A percentile compares a stretch with the other conserved stretches of the same genome.
Conservation (phyloP, 1,140 invertebrate species). For the Heliconius hewitsoni region DNA sequence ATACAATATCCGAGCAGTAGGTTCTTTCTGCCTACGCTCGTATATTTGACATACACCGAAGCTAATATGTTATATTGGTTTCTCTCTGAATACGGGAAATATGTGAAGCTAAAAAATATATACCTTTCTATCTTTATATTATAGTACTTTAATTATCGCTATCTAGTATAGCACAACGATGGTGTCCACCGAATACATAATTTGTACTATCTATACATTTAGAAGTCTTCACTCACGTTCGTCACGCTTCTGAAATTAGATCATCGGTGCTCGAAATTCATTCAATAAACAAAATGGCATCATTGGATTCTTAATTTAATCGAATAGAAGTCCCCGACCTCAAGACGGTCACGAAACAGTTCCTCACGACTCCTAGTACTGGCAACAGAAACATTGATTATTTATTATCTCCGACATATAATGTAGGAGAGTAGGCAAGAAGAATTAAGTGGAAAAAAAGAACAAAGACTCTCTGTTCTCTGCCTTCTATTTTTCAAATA, state of each 20-base stretch:
- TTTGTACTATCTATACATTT: conserved; percentile 34
- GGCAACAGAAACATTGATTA: conserved; percentile 17
- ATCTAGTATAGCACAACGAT: no score
- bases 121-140: no score
- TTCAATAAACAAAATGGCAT: conserved; percentile 55
- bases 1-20: no score
- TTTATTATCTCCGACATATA: not conserved
- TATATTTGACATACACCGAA: no score
- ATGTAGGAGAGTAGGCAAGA: not conserved
- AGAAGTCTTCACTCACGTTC: conserved; percentile 38
- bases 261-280: conserved; percentile 58
- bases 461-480: not conserved
- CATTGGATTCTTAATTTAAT: conserved; percentile 60
- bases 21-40: no score
- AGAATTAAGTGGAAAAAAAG: not conserved
- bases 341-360: conserved; percentile 38
- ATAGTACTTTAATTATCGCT: no score
- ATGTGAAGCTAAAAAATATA: no score
- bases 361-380: conserved; percentile 45
- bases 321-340: conserved; percentile 47
- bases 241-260: conserved; percentile 63
- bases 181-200: no score
- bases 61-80: no score
- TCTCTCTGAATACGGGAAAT: no score
- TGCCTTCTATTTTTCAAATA: no score